These are phyloP conservation scores for Hydrozoanthus tunicans DNA, from an alignment of 64 coral and sea anemone species.

Conservation along the genomic window DNA sequence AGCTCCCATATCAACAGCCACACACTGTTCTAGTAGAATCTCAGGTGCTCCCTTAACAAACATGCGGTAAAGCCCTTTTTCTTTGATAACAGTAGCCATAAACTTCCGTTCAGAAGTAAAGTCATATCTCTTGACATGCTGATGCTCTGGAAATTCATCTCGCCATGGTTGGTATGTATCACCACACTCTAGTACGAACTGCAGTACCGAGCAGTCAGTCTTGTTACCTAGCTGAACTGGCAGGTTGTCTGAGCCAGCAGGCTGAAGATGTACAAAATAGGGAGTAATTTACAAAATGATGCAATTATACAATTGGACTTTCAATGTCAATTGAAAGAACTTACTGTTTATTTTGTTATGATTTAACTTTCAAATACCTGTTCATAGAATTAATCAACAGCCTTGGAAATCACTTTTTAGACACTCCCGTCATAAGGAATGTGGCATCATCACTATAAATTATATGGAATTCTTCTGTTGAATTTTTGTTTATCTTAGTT, in stretches of 20 bases:
- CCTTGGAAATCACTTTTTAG: too few relatives aligned
- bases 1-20: constrained; percentile 30
- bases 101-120: constrained; percentile 52
- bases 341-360: too few relatives aligned
- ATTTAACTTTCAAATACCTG: too few relatives aligned
- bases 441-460: too few relatives aligned
- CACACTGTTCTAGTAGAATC: constrained; percentile 45
- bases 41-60: constrained; percentile 49
- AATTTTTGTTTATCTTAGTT: too few relatives aligned
- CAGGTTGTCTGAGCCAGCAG: constrained; percentile 30
- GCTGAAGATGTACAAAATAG: background rate
- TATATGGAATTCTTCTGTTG: too few relatives aligned
- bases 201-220: constrained; percentile 41
- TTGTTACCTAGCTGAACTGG: constrained; percentile 42
- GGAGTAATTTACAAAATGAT: too few relatives aligned
- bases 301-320: too few relatives aligned
- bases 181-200: constrained; percentile 51
- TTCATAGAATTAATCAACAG: too few relatives aligned
- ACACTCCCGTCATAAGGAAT: too few relatives aligned
- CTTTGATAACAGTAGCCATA: constrained; percentile 51
- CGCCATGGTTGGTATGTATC: constrained; percentile 56
- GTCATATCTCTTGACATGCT: constrained; percentile 41
- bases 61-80: constrained; percentile 46
- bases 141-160: constrained; percentile 51
- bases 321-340: too few relatives aligned